A percentile compares a stretch with the other conserved stretches of the same genome.
These are phyloP conservation scores for Lasioglossum lativentre DNA, from an alignment of 2,888 invertebrate genomes.

Conservation along the genomic window DNA sequence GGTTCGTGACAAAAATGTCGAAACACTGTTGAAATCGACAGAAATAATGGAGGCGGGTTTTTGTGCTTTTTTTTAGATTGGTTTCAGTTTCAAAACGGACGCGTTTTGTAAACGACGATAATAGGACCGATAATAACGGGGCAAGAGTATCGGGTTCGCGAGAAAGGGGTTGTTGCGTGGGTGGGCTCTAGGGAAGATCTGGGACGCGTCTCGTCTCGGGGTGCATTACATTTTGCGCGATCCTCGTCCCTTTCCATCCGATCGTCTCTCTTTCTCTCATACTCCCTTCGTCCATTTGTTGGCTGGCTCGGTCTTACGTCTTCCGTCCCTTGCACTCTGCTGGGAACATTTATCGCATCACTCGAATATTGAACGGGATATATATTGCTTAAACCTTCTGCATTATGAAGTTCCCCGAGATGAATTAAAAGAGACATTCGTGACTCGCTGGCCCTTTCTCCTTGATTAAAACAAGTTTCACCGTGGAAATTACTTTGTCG, in stretches of 20 bases:
- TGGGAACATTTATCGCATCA: background rate
- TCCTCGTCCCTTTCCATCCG: background rate
- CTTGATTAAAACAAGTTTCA: background rate
- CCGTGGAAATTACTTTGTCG: background rate
- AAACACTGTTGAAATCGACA: no score
- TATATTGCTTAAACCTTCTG: background rate
- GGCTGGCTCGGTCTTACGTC: background rate
- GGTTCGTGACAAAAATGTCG: no score
- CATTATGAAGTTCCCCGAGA: background rate
- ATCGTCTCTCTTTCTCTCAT: background rate
- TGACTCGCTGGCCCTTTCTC: background rate
- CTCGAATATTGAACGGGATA: background rate
- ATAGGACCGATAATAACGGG: conserved; percentile 33
- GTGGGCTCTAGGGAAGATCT: conserved; percentile 21
- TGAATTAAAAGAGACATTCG: background rate
- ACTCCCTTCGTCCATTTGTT: background rate
- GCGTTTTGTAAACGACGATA: conserved; percentile 17
- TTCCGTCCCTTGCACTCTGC: background rate
- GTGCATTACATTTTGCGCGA: conserved; percentile 2
- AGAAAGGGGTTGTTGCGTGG: conserved; percentile 29
- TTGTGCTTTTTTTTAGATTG: no score
- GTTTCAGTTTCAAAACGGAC: background rate
- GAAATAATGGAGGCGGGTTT: no score
- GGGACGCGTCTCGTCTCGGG: conserved; percentile 23
- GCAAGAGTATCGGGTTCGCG: conserved; percentile 43